These are phyloP conservation scores for Tetragnatha montana DNA, from an alignment of 2,888 invertebrate species.

Conservation along the genomic window DNA sequence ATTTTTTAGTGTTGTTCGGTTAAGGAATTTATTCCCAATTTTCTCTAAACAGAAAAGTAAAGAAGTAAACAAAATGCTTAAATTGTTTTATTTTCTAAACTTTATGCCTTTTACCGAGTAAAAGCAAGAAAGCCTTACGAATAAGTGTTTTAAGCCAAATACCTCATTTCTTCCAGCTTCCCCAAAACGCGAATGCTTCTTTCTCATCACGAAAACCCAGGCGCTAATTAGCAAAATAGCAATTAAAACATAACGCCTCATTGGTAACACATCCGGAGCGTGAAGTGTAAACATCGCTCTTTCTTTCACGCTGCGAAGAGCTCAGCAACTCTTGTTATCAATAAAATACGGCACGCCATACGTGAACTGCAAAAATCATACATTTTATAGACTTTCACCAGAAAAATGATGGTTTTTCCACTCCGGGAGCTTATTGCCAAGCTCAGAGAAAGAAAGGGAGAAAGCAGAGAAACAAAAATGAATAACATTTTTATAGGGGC, in stretches of 20 bases:
- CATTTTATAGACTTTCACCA: conserved; percentile 8
- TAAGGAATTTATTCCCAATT: no score
- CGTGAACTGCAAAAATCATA: conserved; percentile 7
- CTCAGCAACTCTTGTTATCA: neutral
- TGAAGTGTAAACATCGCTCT: neutral
- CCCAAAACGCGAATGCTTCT: no score
- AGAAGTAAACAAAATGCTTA: no score
- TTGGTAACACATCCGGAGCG: neutral
- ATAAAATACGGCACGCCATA: neutral
- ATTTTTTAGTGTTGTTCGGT: no score
- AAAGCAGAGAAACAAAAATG: conserved; percentile 4
- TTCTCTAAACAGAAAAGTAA: no score
- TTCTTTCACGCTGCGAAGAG: neutral
- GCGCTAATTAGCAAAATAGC: neutral
- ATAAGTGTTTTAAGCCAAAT: no score
- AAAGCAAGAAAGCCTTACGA: no score
- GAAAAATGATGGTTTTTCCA: conserved; percentile 19
- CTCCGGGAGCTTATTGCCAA: conserved; percentile 13
- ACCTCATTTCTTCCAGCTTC: no score
- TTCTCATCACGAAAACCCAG: neutral
- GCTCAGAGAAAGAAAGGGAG: neutral
- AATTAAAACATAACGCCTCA: neutral
- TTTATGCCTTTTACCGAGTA: no score
- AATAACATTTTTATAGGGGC: conserved; percentile 20
- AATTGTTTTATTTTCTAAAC: no score